phyloP scores from a whole-genome alignment of 2,113 vertebrate species.

The Atherinomorus stipes region DNA sequence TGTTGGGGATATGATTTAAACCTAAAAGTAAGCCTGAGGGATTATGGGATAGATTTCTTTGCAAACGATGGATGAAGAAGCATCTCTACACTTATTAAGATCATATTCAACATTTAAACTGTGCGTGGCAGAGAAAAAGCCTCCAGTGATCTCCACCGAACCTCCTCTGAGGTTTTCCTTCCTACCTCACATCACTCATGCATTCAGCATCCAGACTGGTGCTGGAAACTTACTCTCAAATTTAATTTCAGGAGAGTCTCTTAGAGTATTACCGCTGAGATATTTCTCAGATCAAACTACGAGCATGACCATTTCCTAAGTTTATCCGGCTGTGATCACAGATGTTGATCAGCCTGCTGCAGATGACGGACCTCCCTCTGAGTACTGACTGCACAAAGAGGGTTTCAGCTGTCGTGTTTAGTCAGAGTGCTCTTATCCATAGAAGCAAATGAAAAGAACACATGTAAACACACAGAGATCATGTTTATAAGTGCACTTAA shows the following conservation, averaged over 20 bases:
- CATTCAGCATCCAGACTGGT: not conserved
- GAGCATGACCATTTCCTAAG: slow-evolving; percentile 14
- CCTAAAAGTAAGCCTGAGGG: slow-evolving; percentile 27
- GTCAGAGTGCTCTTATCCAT: slow-evolving; percentile 8
- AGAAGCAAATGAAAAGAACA: not conserved
- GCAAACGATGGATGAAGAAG: slow-evolving; percentile 44
- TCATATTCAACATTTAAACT: slow-evolving; percentile 50
- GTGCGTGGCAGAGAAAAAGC: slow-evolving; percentile 1
- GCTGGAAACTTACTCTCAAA: not conserved
- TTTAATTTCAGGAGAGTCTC: not conserved
- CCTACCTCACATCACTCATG: not conserved
- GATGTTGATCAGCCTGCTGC: slow-evolving; percentile 18
- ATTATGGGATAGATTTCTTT: slow-evolving; percentile 22
- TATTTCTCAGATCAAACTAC: slow-evolving; percentile 15
- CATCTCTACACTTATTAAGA: not conserved
- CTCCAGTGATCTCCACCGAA: not conserved
- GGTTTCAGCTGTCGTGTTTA: slow-evolving; percentile 9
- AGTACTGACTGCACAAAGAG: slow-evolving; percentile 2
- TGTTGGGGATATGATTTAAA: slow-evolving; percentile 8
- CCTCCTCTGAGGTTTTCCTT: not conserved
- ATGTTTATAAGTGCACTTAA: not conserved
- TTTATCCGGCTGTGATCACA: slow-evolving; percentile 22
- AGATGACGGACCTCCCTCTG: slow-evolving; percentile 19
- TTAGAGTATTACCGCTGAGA: not conserved
- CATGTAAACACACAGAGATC: not conserved